Conservation (phyloP, 2,888 invertebrate genomes). For the Ditylenchus weischeri region DNA sequence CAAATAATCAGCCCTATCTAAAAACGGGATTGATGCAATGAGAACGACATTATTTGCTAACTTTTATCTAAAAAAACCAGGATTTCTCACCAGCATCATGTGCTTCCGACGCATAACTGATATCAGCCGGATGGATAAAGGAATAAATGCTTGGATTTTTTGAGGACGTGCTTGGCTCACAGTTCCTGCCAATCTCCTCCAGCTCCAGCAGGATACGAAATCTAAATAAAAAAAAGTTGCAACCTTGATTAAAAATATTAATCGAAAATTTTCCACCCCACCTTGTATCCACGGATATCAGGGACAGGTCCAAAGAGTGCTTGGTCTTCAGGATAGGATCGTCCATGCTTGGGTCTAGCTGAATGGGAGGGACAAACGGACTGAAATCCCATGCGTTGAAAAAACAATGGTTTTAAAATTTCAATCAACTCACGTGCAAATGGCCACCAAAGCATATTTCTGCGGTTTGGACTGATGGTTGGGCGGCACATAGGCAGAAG, state of each 20-base stretch:
- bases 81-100: slow-evolving; percentile 69
- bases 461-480: slow-evolving; percentile 66
- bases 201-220: slow-evolving; percentile 52
- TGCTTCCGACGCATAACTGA: slow-evolving; percentile 93
- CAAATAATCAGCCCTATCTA: too few relatives aligned
- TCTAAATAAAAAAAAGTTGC: slow-evolving; percentile 28
- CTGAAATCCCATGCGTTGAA: slow-evolving; percentile 37
- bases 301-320: slow-evolving; percentile 84
- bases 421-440: slow-evolving; percentile 71
- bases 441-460: slow-evolving; percentile 84
- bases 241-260: background rate
- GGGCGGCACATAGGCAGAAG: slow-evolving; percentile 66
- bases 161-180: slow-evolving; percentile 38
- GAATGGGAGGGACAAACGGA: slow-evolving; percentile 94
- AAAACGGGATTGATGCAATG: too few relatives aligned
- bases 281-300: slow-evolving; percentile 52
- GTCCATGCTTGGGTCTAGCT: slow-evolving; percentile 90
- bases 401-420: background rate
- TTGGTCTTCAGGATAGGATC: slow-evolving; percentile 99
- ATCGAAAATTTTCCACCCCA: slow-evolving; percentile 14
- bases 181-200: slow-evolving; percentile 27
- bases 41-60: too few relatives aligned
- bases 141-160: slow-evolving; percentile 68
- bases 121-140: slow-evolving; percentile 93
- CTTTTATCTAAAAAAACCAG: too few relatives aligned